Percentiles rank a stretch among this genome's conserved stretches.
These are phyloP conservation scores for Lypha dubia DNA, from an alignment of 2,888 invertebrate genomes.

Conservation along the genomic window DNA sequence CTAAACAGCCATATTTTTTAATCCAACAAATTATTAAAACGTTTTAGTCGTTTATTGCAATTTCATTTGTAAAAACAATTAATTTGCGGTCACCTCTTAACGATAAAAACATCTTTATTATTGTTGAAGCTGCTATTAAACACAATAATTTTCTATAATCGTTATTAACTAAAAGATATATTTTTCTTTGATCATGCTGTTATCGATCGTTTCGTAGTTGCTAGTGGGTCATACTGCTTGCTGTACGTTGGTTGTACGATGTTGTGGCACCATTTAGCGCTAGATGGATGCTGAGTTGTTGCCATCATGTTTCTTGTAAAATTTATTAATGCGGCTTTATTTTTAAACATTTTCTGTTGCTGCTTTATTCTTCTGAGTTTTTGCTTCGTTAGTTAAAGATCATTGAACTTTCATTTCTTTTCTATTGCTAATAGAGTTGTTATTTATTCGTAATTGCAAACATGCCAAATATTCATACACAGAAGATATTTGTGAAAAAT, in stretches of 20 bases:
- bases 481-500: not conserved
- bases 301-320: constrained; percentile 43
- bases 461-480: constrained; percentile 36
- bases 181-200: constrained; percentile 57
- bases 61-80: constrained; percentile 43
- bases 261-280: constrained; percentile 24
- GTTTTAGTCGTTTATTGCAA: constrained; percentile 39
- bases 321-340: constrained; percentile 38
- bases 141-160: constrained; percentile 38
- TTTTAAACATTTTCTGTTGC: constrained; percentile 26
- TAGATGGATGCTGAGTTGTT: constrained; percentile 37
- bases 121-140: constrained; percentile 12
- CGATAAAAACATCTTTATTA: constrained; percentile 34
- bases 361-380: constrained; percentile 6
- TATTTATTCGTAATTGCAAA: constrained; percentile 49
- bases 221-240: constrained; percentile 6
- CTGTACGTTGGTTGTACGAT: constrained; percentile 9
- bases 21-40: constrained; percentile 23
- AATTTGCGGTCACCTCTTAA: constrained; percentile 19
- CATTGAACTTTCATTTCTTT: constrained; percentile 48
- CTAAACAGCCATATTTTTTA: not conserved
- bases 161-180: constrained; percentile 25
- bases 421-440: constrained; percentile 56
- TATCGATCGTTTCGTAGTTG: constrained; percentile 38
- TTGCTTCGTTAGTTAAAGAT: constrained; percentile 27